Evolutionary conservation across 2,113 vertebrate genomes (phyloP).

Genomic region (Cranoglanis bouderius): DNA sequence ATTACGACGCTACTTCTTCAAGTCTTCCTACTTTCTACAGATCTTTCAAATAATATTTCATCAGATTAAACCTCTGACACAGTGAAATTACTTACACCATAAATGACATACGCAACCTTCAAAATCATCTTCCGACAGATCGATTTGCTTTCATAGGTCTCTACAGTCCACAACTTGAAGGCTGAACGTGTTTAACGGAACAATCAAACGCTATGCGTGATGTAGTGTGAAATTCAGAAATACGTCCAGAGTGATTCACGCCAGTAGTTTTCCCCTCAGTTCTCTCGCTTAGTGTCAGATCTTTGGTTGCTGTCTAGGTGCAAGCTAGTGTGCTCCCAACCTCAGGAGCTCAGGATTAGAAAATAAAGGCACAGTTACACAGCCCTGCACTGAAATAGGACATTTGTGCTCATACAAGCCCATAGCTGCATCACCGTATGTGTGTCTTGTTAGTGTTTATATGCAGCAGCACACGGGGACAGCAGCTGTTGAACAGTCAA

Average conservation of each 20-base stretch:
- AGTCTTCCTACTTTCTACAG: constrained; percentile 22
- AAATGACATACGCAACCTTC: not conserved
- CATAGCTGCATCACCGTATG: not conserved
- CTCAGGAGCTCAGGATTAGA: not conserved
- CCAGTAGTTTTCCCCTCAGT: constrained; percentile 7
- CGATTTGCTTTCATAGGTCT: not conserved
- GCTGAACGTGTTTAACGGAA: not conserved
- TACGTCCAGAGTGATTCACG: not conserved
- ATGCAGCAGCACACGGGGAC: not conserved
- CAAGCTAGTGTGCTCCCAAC: not conserved
- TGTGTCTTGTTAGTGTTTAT: constrained; percentile 24
- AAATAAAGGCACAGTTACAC: constrained; percentile 20
- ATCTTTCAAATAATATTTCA: not conserved
- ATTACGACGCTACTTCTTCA: constrained; percentile 25
- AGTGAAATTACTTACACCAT: not conserved
- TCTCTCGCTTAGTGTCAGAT: constrained; percentile 11
- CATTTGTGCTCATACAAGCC: not conserved
- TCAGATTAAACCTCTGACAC: not conserved
- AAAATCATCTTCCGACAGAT: not conserved
- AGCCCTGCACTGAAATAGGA: not conserved
- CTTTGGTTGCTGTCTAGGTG: constrained; percentile 52
- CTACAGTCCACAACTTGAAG: not conserved
- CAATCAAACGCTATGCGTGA: not conserved
- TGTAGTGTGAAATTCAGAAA: not conserved
- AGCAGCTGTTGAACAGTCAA: constrained; percentile 14